phyloP scores from a whole-genome alignment of 2,888 invertebrate species.

The Blastobasis lacticolella region DNA sequence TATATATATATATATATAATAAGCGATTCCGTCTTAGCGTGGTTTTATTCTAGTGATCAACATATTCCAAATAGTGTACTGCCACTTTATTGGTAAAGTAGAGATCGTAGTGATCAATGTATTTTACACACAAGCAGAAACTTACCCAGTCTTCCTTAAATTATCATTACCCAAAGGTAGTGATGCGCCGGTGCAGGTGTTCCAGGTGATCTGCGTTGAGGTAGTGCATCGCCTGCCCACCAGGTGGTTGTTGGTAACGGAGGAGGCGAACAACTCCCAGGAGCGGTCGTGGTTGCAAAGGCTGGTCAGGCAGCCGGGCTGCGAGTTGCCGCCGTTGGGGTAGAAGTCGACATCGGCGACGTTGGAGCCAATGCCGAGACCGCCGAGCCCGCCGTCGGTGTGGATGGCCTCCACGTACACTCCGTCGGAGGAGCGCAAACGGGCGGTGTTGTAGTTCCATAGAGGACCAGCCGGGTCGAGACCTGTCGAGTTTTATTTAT shows the following conservation, averaged over 20 bases:
- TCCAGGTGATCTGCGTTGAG: constrained; percentile 17
- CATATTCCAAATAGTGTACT: too few relatives aligned
- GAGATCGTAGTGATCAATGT: too few relatives aligned
- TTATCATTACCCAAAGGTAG: constrained; percentile 31
- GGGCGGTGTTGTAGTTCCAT: constrained; percentile 20
- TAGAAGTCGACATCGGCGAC: constrained; percentile 69
- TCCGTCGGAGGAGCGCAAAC: constrained; percentile 31
- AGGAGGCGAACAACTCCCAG: constrained; percentile 32
- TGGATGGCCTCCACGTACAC: constrained; percentile 30
- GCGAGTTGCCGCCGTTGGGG: constrained; percentile 59
- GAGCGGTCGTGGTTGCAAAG: constrained; percentile 33
- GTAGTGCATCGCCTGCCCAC: constrained; percentile 22
- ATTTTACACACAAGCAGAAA: neutral
- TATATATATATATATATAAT: too few relatives aligned
- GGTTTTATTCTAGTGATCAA: too few relatives aligned
- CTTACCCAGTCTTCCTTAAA: constrained; percentile 25
- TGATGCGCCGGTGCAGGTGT: constrained; percentile 22
- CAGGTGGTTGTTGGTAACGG: constrained; percentile 25
- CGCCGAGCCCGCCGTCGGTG: constrained; percentile 51
- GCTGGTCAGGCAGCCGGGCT: constrained; percentile 25
- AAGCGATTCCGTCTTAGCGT: too few relatives aligned
- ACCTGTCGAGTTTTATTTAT: constrained; percentile 16
- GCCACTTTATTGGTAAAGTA: too few relatives aligned
- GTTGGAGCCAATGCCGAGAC: constrained; percentile 47
- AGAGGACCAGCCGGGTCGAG: constrained; percentile 35